Evolutionary conservation across 2,113 vertebrate species (phyloP).

Genomic region (Forbesichthys papilliferus): DNA sequence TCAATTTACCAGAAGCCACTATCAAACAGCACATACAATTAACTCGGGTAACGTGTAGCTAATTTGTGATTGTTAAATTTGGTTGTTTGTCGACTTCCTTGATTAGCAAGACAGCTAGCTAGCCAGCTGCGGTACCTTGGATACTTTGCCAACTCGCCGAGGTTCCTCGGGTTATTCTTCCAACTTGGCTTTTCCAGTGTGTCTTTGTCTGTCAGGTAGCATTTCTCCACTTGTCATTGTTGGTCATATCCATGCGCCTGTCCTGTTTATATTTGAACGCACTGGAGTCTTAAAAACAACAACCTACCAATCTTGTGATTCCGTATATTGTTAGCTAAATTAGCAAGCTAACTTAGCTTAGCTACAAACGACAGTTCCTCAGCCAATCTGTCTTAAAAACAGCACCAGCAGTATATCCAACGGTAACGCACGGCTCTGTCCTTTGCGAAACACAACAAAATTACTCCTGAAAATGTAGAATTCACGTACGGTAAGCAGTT

Average conservation of each 20-base stretch:
- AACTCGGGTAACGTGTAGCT: background rate
- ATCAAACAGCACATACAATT: too few species aligned
- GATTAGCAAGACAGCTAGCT: constrained; percentile 50
- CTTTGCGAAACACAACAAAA: background rate
- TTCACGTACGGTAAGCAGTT: constrained; percentile 21
- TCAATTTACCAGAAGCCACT: background rate
- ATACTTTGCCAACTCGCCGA: background rate
- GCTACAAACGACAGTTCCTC: constrained; percentile 18
- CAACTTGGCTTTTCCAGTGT: constrained; percentile 9
- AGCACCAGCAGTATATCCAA: constrained; percentile 16
- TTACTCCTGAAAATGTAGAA: background rate
- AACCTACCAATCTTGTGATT: constrained; percentile 58
- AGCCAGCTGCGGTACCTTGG: constrained; percentile 32
- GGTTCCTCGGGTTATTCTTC: constrained; percentile 11
- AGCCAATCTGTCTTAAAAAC: background rate
- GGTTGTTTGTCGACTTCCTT: constrained; percentile 58
- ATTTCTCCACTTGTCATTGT: constrained; percentile 33
- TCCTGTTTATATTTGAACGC: constrained; percentile 9
- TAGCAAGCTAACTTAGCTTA: constrained; percentile 34
- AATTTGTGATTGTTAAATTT: constrained; percentile 31
- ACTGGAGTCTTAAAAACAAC: constrained; percentile 32
- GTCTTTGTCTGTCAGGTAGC: constrained; percentile 13
- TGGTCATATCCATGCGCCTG: constrained; percentile 20
- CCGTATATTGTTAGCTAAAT: background rate
- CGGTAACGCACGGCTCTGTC: background rate